Evolutionary conservation across 2,888 invertebrate species (phyloP).

Genomic region (Drosophila helvetica): DNA sequence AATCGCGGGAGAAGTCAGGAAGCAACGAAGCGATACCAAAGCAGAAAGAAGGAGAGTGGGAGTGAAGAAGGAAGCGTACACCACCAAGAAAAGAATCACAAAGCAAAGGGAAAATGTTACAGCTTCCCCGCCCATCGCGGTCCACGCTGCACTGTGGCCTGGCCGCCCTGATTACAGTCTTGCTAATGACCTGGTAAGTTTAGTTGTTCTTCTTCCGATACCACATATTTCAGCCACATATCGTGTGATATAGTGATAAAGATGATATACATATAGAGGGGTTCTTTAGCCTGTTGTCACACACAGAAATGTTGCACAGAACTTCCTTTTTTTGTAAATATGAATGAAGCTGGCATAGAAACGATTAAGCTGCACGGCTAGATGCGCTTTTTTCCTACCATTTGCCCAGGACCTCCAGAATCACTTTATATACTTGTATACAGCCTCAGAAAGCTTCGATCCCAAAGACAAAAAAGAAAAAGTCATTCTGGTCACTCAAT

Average conservation of each 20-base stretch:
- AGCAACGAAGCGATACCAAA: slow-evolving; percentile 9
- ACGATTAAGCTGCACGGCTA: too few species aligned
- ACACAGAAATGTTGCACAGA: background rate
- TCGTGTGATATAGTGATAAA: background rate
- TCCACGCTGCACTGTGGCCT: slow-evolving; percentile 60
- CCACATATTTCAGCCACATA: background rate
- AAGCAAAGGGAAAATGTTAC: slow-evolving; percentile 60
- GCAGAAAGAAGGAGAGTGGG: background rate
- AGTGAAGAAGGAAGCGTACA: background rate
- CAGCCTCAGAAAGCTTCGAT: background rate
- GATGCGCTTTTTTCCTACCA: too few species aligned
- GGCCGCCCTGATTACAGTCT: slow-evolving; percentile 57
- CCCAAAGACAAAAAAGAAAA: background rate
- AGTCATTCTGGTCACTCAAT: background rate
- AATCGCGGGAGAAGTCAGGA: background rate
- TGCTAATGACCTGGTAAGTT: slow-evolving; percentile 77
- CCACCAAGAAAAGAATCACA: background rate
- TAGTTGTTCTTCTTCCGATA: too few species aligned
- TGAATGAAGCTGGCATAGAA: too few species aligned
- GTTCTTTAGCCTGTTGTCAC: background rate
- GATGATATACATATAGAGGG: background rate
- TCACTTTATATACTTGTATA: too few species aligned
- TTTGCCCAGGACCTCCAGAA: too few species aligned
- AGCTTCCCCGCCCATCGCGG: slow-evolving; percentile 62
- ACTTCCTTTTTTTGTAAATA: too few species aligned